Evolutionary conservation across 1,140 invertebrate genomes (phyloP).

Genomic region (Solen grandis): DNA sequence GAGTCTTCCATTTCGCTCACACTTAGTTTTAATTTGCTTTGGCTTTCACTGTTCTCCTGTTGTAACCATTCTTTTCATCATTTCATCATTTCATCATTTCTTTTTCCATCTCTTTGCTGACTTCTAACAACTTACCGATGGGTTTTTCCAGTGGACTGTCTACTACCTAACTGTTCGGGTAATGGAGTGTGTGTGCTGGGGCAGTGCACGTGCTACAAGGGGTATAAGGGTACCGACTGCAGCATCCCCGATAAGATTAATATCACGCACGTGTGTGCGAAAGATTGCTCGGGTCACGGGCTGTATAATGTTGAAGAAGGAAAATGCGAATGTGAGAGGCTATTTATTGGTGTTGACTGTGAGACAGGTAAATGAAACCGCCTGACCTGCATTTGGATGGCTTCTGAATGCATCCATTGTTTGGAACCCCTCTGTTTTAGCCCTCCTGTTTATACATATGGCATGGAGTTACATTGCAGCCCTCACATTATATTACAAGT

Average conservation of each 20-base stretch:
- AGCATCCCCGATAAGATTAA: constrained; percentile 94
- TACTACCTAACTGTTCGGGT: constrained; percentile 92
- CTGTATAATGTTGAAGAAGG: constrained; percentile 96
- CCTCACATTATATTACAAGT: constrained; percentile 23
- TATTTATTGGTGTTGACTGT: constrained; percentile 97
- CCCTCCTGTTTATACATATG: too few species aligned
- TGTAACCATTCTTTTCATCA: too few species aligned
- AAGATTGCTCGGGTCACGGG: constrained; percentile 96
- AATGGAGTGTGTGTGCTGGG: constrained; percentile 98
- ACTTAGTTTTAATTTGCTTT: too few species aligned
- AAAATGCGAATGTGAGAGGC: constrained; percentile 93
- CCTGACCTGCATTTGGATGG: constrained; percentile 9
- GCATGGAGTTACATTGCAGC: too few species aligned
- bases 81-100: too few species aligned
- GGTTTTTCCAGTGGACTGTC: constrained; percentile 76
- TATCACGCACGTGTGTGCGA: constrained; percentile 95
- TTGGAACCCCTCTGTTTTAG: constrained; percentile 27
- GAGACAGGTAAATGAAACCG: constrained; percentile 86
- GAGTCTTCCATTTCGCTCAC: too few species aligned
- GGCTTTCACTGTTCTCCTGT: too few species aligned
- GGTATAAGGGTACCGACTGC: constrained; percentile 96
- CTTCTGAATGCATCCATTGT: constrained; percentile 5
- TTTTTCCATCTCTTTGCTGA: too few species aligned
- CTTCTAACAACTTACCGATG: too few species aligned
- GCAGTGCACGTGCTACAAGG: constrained; percentile 97